phyloP scores from a whole-genome alignment of 2,797 vertebrate genomes.

The Bucorvus abyssinicus region DNA sequence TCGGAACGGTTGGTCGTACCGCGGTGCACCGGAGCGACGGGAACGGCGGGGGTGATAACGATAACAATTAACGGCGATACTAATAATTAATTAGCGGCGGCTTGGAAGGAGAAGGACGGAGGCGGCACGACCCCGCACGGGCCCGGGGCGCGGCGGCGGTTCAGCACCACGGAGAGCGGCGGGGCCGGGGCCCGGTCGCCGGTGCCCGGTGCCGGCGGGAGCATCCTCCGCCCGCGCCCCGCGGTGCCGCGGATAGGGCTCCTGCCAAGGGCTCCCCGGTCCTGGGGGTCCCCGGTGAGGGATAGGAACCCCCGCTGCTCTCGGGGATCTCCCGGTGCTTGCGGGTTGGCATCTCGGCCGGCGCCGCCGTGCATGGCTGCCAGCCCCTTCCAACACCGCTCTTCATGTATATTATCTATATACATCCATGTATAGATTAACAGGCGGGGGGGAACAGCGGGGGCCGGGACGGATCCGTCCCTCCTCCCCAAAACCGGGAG shows the following conservation, averaged over 20 bases:
- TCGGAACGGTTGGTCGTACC: neutral
- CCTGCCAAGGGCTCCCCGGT: neutral
- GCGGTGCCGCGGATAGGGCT: neutral
- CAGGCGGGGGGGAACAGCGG: neutral
- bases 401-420: neutral
- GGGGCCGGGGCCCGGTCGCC: neutral
- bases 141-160: neutral
- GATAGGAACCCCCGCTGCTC: neutral
- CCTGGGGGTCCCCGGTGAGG: neutral
- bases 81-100: neutral
- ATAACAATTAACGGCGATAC: neutral
- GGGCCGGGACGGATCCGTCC: neutral
- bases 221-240: neutral
- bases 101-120: neutral
- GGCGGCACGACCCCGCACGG: neutral
- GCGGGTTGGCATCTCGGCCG: neutral
- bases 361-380: neutral
- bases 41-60: neutral
- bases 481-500: neutral
- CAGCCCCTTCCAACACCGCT: neutral
- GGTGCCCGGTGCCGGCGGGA: neutral
- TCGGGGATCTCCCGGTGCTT: neutral
- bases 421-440: accelerated
- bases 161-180: conserved; percentile 64
- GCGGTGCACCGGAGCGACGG: neutral